phyloP scores from a whole-genome alignment of 2,797 vertebrate genomes.

The Arnoldichthys spilopterus region DNA sequence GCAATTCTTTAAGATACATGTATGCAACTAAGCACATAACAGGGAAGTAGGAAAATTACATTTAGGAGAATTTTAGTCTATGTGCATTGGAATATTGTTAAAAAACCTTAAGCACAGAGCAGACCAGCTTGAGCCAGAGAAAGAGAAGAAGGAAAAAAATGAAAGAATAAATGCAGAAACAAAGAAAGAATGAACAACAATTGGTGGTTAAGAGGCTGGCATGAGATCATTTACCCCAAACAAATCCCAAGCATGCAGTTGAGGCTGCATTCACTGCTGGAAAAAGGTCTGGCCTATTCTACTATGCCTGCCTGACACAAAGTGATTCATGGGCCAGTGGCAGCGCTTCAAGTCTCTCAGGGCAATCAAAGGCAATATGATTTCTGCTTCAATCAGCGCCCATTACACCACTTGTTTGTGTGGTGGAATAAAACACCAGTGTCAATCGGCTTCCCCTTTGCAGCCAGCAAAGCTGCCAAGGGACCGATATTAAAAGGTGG shows the following conservation, averaged over 20 bases:
- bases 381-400: constrained; percentile 58
- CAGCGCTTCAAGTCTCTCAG: constrained; percentile 52
- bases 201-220: background rate
- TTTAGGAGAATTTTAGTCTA: too few species aligned
- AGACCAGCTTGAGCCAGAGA: background rate
- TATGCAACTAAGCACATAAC: too few species aligned
- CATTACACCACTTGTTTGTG: constrained; percentile 59
- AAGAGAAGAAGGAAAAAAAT: constrained; percentile 25
- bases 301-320: constrained; percentile 36
- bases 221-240: constrained; percentile 8
- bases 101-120: too few species aligned
- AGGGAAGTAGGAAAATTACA: too few species aligned
- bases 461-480: constrained; percentile 39
- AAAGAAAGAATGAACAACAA: constrained; percentile 52
- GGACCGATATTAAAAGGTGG: constrained; percentile 37
- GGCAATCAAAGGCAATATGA: constrained; percentile 59
- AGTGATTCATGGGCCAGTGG: constrained; percentile 51
- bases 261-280: constrained; percentile 3
- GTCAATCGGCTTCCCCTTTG: constrained; percentile 39
- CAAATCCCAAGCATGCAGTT: constrained; percentile 9
- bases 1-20: too few species aligned
- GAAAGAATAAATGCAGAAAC: constrained; percentile 44
- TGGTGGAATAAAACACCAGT: constrained; percentile 51
- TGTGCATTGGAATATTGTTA: too few species aligned
- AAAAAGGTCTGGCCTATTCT: constrained; percentile 36